A percentile compares a stretch with the other conserved stretches of the same genome.
Evolutionary conservation across 2,797 vertebrate species (phyloP).

Genomic region (Spinibarbus caldwelli): DNA sequence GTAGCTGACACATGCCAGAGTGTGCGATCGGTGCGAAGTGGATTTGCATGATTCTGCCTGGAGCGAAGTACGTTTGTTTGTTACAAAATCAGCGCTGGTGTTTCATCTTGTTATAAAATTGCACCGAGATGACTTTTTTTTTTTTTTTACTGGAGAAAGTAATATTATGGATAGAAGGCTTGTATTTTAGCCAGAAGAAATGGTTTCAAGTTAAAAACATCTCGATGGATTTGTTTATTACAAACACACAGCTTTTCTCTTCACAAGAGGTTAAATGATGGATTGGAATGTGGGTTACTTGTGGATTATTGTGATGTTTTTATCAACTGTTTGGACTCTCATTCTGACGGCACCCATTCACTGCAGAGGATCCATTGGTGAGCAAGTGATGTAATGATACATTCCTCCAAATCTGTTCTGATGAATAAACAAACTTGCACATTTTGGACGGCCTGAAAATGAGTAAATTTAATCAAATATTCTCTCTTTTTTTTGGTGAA

Average conservation of each 20-base stretch:
- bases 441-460: background rate
- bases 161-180: background rate
- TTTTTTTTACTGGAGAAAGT: background rate
- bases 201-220: background rate
- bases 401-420: background rate
- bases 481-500: background rate
- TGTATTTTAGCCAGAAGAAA: background rate
- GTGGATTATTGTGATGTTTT: background rate
- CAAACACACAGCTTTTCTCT: background rate
- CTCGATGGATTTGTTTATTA: background rate
- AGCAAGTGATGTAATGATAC: background rate
- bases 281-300: background rate
- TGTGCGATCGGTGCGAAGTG: background rate
- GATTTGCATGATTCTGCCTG: conserved; percentile 21
- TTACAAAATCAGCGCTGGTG: background rate
- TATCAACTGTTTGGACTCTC: background rate
- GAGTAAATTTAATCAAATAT: background rate
- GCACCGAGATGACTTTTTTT: background rate
- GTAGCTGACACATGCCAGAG: conserved; percentile 4
- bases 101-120: background rate
- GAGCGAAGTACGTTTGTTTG: background rate
- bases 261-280: background rate
- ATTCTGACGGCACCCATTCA: background rate
- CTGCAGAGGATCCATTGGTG: background rate
- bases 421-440: background rate